phyloP scores from a whole-genome alignment of 2,888 invertebrate species.

The Galerucella calmariensis region DNA sequence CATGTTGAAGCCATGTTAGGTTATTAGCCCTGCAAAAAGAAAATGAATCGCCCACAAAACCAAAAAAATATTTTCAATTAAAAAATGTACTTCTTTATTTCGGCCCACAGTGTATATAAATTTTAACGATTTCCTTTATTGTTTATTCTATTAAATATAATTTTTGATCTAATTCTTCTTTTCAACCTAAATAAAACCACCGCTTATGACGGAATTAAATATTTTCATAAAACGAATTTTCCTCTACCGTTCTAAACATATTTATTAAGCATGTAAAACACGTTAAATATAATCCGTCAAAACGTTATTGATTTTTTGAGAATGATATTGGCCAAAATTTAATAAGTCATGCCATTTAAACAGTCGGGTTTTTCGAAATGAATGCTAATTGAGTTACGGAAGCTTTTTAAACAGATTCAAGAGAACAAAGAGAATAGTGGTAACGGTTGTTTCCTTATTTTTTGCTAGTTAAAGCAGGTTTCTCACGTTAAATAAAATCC shows the following conservation, averaged over 20 bases:
- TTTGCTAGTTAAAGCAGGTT: not conserved
- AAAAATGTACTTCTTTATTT: no score
- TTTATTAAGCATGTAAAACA: not conserved
- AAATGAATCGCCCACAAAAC: no score
- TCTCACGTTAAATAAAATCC: no score
- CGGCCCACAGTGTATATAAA: no score
- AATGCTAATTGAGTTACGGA: conserved; percentile 14
- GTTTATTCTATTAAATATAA: no score
- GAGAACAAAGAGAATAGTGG: conserved; percentile 3
- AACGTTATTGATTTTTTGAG: not conserved
- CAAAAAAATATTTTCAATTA: no score
- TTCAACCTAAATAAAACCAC: no score
- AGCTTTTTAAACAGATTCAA: conserved; percentile 6
- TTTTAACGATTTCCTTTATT: no score
- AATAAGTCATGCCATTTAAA: conserved; percentile 5
- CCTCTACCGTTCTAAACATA: not conserved
- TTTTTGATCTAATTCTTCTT: no score
- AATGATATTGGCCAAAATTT: conserved; percentile 2
- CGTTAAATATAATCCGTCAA: not conserved
- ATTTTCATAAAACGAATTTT: no score
- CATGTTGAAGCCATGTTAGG: no score
- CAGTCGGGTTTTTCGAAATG: not conserved
- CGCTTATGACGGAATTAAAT: not conserved
- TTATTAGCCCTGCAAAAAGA: no score
- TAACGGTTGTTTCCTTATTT: not conserved